Conservation (phyloP, 2,113 vertebrate species). For the Myrmecophaga tridactyla region DNA sequence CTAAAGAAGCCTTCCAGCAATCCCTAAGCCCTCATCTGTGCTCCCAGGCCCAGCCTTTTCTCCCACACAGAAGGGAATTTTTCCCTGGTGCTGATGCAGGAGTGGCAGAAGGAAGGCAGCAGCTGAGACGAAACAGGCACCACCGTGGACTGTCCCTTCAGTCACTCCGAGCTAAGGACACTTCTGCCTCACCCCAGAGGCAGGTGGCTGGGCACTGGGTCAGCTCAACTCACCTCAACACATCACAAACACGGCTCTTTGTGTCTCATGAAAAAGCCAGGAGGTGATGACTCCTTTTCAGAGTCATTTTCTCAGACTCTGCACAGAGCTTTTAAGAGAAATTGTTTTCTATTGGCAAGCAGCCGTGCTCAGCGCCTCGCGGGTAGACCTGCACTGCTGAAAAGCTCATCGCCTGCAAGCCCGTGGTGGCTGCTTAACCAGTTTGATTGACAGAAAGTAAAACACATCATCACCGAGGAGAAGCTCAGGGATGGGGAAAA, state of each 20-base stretch:
- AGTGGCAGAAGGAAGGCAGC: rapidly evolving
- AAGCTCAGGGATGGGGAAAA: background rate
- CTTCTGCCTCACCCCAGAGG: too few relatives aligned
- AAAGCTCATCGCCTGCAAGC: background rate
- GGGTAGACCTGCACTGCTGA: background rate
- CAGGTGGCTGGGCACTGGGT: background rate
- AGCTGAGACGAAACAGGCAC: background rate
- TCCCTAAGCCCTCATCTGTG: background rate
- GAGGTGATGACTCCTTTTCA: background rate
- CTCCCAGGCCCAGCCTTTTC: background rate
- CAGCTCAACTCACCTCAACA: background rate
- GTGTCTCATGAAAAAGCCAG: background rate
- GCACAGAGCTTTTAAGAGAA: background rate
- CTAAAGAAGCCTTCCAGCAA: background rate
- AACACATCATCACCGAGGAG: background rate
- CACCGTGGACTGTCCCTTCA: rapidly evolving
- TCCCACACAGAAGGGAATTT: too few relatives aligned
- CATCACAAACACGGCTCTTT: rapidly evolving
- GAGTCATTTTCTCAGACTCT: background rate
- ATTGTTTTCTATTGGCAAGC: background rate
- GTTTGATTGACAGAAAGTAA: background rate
- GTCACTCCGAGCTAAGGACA: background rate
- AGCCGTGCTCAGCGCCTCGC: background rate
- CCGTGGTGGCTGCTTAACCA: background rate
- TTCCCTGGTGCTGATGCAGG: background rate